phyloP scores from a whole-genome alignment of 2,113 vertebrate species.

The Aepyceros melampus region DNA sequence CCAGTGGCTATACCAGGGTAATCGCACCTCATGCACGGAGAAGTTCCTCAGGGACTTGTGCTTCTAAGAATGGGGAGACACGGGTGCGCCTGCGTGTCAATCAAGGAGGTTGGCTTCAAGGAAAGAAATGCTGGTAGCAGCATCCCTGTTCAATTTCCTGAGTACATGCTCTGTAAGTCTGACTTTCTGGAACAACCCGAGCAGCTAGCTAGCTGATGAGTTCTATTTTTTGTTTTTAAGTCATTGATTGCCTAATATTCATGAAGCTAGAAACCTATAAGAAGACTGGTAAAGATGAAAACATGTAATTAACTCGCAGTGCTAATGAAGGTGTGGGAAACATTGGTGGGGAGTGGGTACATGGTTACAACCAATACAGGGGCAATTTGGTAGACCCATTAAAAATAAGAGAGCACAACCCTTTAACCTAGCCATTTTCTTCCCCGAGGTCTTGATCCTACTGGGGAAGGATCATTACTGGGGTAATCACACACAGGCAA shows the following conservation, averaged over 20 bases:
- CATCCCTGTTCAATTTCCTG: not conserved
- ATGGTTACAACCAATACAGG: rapidly evolving
- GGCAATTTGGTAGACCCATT: no score
- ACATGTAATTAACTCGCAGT: not conserved
- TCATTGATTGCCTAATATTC: not conserved
- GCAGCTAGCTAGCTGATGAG: not conserved
- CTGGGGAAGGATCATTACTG: not conserved
- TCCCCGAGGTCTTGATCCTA: not conserved
- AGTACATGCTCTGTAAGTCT: not conserved
- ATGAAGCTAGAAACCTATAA: not conserved
- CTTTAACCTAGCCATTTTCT: not conserved
- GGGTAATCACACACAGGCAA: no score
- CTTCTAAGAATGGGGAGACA: not conserved
- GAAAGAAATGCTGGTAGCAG: not conserved
- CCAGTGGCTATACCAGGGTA: not conserved
- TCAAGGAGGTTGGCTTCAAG: not conserved
- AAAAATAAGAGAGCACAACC: rapidly evolving
- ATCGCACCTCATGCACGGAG: rapidly evolving
- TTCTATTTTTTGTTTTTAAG: not conserved
- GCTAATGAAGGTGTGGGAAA: not conserved
- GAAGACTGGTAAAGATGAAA: not conserved
- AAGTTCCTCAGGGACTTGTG: not conserved
- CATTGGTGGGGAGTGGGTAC: not conserved
- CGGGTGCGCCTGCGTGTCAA: not conserved
- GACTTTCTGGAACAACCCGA: not conserved